Evolutionary conservation across 2,113 vertebrate genomes (phyloP).

Genomic region (Microcebus ravelobensis): DNA sequence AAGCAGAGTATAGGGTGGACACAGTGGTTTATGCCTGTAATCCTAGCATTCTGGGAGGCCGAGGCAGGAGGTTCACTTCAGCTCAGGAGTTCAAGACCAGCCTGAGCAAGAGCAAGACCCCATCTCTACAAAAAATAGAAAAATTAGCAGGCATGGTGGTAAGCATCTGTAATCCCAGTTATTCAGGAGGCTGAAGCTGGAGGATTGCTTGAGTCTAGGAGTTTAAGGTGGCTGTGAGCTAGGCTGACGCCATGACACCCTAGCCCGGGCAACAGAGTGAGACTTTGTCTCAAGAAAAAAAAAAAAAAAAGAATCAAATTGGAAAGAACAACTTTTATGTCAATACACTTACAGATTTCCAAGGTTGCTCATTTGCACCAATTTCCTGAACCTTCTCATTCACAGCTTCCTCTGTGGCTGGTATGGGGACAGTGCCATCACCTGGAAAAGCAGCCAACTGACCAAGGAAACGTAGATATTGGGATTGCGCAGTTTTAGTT

Average conservation of each 20-base stretch:
- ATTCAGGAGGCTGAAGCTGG: too few relatives aligned
- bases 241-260: too few relatives aligned
- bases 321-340: background rate
- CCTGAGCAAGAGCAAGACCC: too few relatives aligned
- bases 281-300: background rate
- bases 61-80: too few relatives aligned
- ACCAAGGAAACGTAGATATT: constrained; percentile 63
- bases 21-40: too few relatives aligned
- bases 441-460: constrained; percentile 65
- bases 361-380: constrained; percentile 54
- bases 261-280: background rate
- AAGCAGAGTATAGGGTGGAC: background rate
- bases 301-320: background rate
- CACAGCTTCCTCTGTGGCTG: constrained; percentile 51
- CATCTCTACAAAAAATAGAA: too few relatives aligned
- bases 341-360: constrained; percentile 67
- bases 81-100: too few relatives aligned
- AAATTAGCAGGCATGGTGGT: too few relatives aligned
- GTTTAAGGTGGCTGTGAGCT: too few relatives aligned
- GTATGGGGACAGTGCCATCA: constrained; percentile 34
- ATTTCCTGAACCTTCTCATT: constrained; percentile 64
- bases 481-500: constrained; percentile 17
- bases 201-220: too few relatives aligned
- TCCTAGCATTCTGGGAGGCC: too few relatives aligned
- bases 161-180: too few relatives aligned